Conservation (phyloP, 1,140 invertebrate genomes). For the Caenorhabditis elegans region DNA sequence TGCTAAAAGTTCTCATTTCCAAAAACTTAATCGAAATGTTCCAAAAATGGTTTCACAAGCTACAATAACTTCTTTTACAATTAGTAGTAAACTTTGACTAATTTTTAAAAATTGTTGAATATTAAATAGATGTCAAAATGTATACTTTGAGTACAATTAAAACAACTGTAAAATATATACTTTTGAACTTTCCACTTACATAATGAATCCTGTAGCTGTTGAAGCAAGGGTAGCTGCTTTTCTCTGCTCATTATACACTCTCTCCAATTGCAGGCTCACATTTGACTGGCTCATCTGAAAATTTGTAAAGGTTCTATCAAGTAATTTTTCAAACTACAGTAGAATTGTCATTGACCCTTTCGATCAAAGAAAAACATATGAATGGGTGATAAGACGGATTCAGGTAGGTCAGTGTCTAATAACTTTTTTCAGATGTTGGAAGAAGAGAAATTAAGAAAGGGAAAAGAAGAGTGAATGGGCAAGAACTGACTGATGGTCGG, state of each 20-base stretch:
- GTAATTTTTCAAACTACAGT: too few relatives aligned
- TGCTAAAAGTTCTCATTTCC: too few relatives aligned
- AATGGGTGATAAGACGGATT: background rate
- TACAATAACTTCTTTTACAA: too few relatives aligned
- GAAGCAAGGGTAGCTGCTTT: conserved; percentile 36
- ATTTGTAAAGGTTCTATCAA: too few relatives aligned
- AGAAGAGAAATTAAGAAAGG: background rate
- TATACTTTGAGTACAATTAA: too few relatives aligned
- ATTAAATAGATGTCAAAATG: background rate
- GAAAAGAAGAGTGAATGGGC: background rate
- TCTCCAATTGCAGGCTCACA: conserved; percentile 9
- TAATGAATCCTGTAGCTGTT: conserved; percentile 39
- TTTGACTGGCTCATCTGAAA: conserved; percentile 27
- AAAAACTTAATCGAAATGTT: too few relatives aligned
- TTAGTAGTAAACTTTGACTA: too few relatives aligned
- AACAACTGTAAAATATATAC: background rate
- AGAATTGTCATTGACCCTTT: too few relatives aligned
- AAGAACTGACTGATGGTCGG: conserved; percentile 22
- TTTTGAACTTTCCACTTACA: conserved; percentile 3
- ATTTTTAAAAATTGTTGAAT: too few relatives aligned
- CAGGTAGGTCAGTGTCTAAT: background rate
- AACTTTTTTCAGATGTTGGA: background rate
- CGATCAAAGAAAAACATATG: background rate
- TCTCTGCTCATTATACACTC: conserved; percentile 29
- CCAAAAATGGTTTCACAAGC: too few relatives aligned